Conservation (phyloP, 2,113 vertebrate genomes). For the Odocoileus hemionus region DNA sequence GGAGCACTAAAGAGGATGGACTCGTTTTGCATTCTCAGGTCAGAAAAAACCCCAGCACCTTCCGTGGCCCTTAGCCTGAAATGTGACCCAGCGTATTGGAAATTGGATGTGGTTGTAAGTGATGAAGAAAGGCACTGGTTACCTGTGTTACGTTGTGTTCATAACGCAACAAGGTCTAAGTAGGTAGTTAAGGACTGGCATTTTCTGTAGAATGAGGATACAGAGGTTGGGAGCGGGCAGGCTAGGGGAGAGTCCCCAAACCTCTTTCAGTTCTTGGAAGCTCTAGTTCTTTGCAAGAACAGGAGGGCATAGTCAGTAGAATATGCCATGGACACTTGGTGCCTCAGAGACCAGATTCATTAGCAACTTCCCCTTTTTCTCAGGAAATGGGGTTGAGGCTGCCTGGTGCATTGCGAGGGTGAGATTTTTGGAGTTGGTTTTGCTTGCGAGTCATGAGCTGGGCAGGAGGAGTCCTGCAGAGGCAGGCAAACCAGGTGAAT, state of each 20-base stretch:
- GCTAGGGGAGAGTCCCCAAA: neutral
- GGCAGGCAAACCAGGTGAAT: neutral
- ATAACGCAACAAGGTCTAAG: rapidly evolving
- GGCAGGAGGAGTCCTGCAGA: neutral
- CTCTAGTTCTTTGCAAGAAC: neutral
- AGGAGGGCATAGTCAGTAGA: neutral
- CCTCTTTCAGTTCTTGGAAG: neutral
- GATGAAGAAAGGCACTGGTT: neutral
- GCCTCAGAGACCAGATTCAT: neutral
- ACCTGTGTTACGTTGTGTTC: rapidly evolving
- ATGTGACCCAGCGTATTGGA: neutral
- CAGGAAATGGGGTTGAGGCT: neutral
- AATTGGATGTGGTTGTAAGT: neutral
- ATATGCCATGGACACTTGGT: neutral
- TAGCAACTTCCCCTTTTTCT: neutral
- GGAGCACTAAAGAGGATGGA: constrained; percentile 67
- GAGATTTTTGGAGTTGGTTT: neutral
- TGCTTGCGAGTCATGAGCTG: neutral
- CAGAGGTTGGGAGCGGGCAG: neutral
- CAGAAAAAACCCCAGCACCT: constrained; percentile 33
- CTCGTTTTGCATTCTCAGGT: constrained; percentile 74
- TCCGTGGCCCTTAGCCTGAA: neutral
- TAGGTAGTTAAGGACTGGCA: neutral
- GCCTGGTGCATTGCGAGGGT: neutral
- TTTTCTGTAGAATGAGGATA: neutral